Percentiles rank a stretch among this genome's conserved stretches.
Evolutionary conservation across 2,888 invertebrate genomes (phyloP).

Genomic region (Eristalis pertinax): DNA sequence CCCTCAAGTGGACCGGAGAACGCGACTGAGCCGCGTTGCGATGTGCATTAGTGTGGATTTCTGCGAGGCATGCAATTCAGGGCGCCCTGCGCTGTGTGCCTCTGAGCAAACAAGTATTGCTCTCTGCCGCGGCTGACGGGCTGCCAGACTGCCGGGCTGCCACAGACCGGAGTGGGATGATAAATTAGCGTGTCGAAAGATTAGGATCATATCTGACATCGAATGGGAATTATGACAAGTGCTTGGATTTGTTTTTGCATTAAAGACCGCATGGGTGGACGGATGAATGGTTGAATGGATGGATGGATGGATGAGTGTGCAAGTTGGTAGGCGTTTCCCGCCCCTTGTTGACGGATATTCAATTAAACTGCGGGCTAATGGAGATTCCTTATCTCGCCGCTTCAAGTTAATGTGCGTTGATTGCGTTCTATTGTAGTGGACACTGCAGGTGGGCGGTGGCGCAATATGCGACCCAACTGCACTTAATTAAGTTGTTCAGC

Average conservation of each 20-base stretch:
- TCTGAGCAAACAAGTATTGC: constrained; percentile 51
- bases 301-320: constrained; percentile 46
- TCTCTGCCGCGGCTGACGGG: too few relatives aligned
- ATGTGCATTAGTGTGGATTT: background rate
- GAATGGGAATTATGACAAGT: constrained; percentile 71
- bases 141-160: too few relatives aligned
- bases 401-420: constrained; percentile 63
- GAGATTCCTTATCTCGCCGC: constrained; percentile 67
- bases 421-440: constrained; percentile 45
- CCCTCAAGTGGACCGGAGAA: constrained; percentile 52
- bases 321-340: constrained; percentile 28
- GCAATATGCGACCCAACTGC: background rate
- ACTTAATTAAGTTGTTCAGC: background rate
- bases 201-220: constrained; percentile 64
- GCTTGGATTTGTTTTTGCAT: constrained; percentile 69
- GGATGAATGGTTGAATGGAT: background rate
- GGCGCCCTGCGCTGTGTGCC: constrained; percentile 29
- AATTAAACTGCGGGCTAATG: constrained; percentile 52
- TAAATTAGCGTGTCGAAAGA: constrained; percentile 71
- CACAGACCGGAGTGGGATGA: constrained; percentile 46
- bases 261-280: constrained; percentile 54
- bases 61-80: background rate
- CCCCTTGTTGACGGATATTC: constrained; percentile 38
- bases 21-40: background rate
- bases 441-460: constrained; percentile 36